Evolutionary conservation across 2,113 vertebrate genomes (phyloP).

Genomic region (Heliornis fulica): DNA sequence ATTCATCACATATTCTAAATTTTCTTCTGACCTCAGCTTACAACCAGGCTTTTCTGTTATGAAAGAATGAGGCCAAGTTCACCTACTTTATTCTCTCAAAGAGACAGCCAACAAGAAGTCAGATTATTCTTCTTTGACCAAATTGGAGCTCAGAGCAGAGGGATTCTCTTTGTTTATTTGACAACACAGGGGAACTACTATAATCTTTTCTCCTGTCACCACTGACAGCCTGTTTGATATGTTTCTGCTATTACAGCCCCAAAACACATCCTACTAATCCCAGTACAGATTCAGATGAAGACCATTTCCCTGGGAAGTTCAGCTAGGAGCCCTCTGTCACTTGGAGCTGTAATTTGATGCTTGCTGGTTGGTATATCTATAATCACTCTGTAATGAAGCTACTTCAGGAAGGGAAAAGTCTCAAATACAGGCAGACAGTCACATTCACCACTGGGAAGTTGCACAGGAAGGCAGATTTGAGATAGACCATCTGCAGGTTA

Average conservation of each 20-base stretch:
- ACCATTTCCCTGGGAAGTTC: background rate
- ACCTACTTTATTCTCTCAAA: background rate
- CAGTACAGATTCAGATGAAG: background rate
- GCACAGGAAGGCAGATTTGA: background rate
- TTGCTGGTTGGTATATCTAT: background rate
- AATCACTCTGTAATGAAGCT: background rate
- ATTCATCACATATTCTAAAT: background rate
- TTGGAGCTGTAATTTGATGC: background rate
- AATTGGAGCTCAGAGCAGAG: background rate
- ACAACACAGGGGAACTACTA: background rate
- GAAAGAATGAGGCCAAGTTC: background rate
- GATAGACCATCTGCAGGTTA: background rate
- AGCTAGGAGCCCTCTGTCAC: background rate
- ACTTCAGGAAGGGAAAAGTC: background rate
- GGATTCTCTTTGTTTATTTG: background rate
- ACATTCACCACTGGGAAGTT: background rate
- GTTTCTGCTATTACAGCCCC: background rate
- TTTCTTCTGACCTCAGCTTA: background rate
- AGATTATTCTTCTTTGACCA: background rate
- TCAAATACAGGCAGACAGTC: background rate
- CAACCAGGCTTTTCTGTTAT: background rate
- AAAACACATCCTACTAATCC: rapidly evolving
- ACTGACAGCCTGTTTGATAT: background rate
- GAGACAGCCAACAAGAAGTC: background rate
- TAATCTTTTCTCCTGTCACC: background rate